Base-by-base conservation (phyloP, 1,140 invertebrate species). In the Anagrus nilaparvatae region DNA sequence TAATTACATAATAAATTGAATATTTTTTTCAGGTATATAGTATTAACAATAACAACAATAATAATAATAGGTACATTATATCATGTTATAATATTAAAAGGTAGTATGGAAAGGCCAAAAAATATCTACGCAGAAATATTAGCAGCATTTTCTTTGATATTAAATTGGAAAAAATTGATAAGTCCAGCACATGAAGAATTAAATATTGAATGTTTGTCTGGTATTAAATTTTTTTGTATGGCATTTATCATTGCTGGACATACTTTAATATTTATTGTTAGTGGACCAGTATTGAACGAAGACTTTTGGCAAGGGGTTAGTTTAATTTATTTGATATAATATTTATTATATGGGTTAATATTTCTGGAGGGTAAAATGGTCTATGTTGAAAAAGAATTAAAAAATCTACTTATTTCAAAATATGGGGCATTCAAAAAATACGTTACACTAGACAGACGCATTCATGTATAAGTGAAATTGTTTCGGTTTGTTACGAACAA, bases 181-280 rank as follows among this genome's bases (percentile, higher is more conserved):
- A 30, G 67, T 51, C 56, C 57, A 49, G 52, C 61, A 6, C 55
- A 61, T 47, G 69, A 73, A 23, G 73, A 73, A 43, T 53, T 76
- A 9, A 75, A 77, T 31, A 55, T 80, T 20, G 75, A 78, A 46
- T 78, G 76, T 42, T 67, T 82, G 32, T 73, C 74, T 35, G 79
- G 79, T 6, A 76, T 82, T 16, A 79, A 76, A 56, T 69, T 75
- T 17, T 49, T 80, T 8, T 67, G 77, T 0, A 81, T 81, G 78
- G 43, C 72, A 3, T 69, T 79, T 27, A 79, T 82, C 33, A 61
- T 81, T 1, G 63, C 60, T 17, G 77, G 77, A 3, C 80, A 82
- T 53, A 70, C 74, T 3, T 65, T 78, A 9, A 59, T 78, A 25
- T 81, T 78, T 50, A 67, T 77, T 31, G 65, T 77, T n/a, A 72